Evolutionary conservation across 2,888 invertebrate species (phyloP), one percentile per base, ranked within the genome.

Genomic region (Lamproptera curius): DNA sequence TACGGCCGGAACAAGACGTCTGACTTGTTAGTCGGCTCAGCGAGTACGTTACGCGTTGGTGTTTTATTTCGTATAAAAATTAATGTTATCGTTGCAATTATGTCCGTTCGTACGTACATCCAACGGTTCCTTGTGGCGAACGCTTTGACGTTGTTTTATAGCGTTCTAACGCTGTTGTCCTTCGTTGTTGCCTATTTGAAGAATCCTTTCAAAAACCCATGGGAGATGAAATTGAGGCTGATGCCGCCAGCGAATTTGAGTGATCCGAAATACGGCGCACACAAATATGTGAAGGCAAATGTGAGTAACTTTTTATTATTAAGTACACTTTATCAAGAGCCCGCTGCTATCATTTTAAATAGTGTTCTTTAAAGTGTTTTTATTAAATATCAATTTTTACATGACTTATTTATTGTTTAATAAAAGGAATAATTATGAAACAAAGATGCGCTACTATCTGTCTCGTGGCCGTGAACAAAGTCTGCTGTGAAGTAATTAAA

Each of bases 281-380:
- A 90, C 57, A 84, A 85, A 54, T 90, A 89, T 58, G 65, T 88
- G 6, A 85, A 87, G 69, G 83, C 89, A 16, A 89, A 90, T 67
- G 90, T 90, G 67, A 85, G 87, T 85, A 47, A 42, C 34, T 14
- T 17, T 31, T n/a, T n/a, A n/a, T n/a, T n/a, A n/a, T n/a, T n/a
- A n/a, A n/a, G n/a, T n/a, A n/a, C n/a, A n/a, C n/a, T n/a, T n/a
- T n/a, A n/a, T n/a, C n/a, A n/a, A n/a, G n/a, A n/a, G n/a, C n/a
- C n/a, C n/a, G n/a, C n/a, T n/a, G n/a, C n/a, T n/a, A n/a, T n/a
- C n/a, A n/a, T n/a, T n/a, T n/a, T n/a, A n/a, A n/a, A n/a, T n/a
- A n/a, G n/a, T n/a, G n/a, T n/a, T n/a, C n/a, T n/a, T n/a, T n/a
- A n/a, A n/a, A n/a, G n/a, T n/a, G n/a, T n/a, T n/a, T n/a, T n/a